A percentile compares a stretch with the other conserved stretches of the same genome.
These are phyloP conservation scores for Holothuria scabra DNA, from an alignment of 53 echinoderm and acorn worm genomes.

Conservation along the genomic window DNA sequence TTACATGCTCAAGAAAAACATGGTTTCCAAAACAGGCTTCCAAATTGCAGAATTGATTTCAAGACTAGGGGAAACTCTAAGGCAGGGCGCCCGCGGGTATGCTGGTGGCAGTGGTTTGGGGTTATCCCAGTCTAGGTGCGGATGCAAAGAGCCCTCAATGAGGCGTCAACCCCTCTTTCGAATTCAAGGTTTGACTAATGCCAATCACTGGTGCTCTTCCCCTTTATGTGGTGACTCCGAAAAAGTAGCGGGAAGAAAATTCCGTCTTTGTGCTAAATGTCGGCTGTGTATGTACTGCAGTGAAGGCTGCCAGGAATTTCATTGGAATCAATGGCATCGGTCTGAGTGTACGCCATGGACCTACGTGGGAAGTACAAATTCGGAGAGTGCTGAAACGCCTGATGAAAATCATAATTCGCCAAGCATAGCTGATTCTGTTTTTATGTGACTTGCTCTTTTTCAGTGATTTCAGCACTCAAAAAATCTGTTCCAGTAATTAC, in stretches of 20 bases:
- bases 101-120: conserved; percentile 66
- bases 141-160: conserved; percentile 49
- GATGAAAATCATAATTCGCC: conserved; percentile 42
- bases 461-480: too few relatives aligned
- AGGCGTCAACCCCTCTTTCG: conserved; percentile 61
- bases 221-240: conserved; percentile 76
- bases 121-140: conserved; percentile 46
- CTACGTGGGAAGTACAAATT: not conserved
- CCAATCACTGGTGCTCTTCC: conserved; percentile 90
- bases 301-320: conserved; percentile 85
- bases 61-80: conserved; percentile 80
- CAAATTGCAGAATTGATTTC: conserved; percentile 91
- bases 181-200: conserved; percentile 65
- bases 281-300: conserved; percentile 87
- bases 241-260: conserved; percentile 70
- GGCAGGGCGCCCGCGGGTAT: conserved; percentile 80
- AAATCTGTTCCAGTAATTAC: too few relatives aligned
- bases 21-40: conserved; percentile 84
- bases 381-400: conserved; percentile 3
- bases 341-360: conserved; percentile 67
- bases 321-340: conserved; percentile 91
- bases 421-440: conserved; percentile 40
- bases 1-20: conserved; percentile 74
- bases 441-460: conserved; percentile 2
- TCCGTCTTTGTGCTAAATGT: conserved; percentile 89